Conservation (phyloP, 1,140 invertebrate genomes). For the Drosophila insularis region DNA sequence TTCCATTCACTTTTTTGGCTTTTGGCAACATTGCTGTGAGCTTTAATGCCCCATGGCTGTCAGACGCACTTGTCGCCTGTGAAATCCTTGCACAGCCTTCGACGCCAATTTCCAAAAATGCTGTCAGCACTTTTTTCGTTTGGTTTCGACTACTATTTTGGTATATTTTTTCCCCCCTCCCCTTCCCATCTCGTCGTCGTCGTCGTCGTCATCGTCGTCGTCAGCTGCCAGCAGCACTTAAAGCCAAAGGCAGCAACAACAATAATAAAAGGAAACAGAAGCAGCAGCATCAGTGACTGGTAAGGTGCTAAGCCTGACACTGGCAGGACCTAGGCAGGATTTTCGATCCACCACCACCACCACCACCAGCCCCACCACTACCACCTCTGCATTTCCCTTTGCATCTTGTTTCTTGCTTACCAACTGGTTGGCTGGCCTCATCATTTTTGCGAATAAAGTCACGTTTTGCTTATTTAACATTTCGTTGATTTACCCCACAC, state of each 20-base stretch:
- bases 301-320: slow-evolving; percentile 49
- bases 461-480: slow-evolving; percentile 80
- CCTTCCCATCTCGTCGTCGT: slow-evolving; percentile 12
- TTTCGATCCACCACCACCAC: not conserved
- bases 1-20: not conserved
- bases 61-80: slow-evolving; percentile 53
- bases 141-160: slow-evolving; percentile 50
- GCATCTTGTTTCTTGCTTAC: not conserved
- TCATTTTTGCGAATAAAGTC: slow-evolving; percentile 75
- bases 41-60: slow-evolving; percentile 57
- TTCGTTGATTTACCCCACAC: slow-evolving; percentile 62
- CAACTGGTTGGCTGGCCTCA: slow-evolving; percentile 38
- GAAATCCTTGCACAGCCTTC: slow-evolving; percentile 31
- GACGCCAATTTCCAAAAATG: slow-evolving; percentile 69
- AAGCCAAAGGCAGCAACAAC: slow-evolving; percentile 48
- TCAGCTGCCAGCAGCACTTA: slow-evolving; percentile 71
- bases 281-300: slow-evolving; percentile 33
- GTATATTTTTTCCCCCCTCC: slow-evolving; percentile 11
- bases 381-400: not conserved
- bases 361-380: too few species aligned
- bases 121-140: slow-evolving; percentile 67
- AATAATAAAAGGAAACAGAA: slow-evolving; percentile 35
- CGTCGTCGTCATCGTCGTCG: slow-evolving; percentile 34
- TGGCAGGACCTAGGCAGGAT: slow-evolving; percentile 26
- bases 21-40: slow-evolving; percentile 13